Percentiles rank a stretch among this genome's conserved stretches.
Evolutionary conservation across 2,888 invertebrate genomes (phyloP).

Genomic region (Eristalis tenax): DNA sequence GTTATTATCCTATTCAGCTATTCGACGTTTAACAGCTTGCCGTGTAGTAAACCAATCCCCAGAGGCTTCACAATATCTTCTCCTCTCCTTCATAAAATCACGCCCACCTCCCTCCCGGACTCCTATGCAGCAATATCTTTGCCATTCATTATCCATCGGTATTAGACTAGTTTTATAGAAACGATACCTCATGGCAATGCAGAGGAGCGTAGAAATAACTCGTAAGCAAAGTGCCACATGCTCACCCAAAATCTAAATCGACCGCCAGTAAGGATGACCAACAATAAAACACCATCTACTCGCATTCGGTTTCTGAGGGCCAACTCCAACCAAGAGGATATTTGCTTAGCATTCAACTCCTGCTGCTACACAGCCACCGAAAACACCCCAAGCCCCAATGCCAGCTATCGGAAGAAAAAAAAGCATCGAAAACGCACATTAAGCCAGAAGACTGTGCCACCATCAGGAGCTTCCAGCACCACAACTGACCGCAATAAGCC

Average conservation of each 20-base stretch:
- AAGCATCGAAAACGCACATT: conserved; percentile 24
- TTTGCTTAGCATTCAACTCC: conserved; percentile 34
- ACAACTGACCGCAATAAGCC: conserved; percentile 65
- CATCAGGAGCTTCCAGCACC: conserved; percentile 11
- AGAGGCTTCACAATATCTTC: neutral
- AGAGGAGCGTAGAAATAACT: conserved; percentile 48
- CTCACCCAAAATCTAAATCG: conserved; percentile 47
- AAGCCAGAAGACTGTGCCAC: conserved; percentile 28
- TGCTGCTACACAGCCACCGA: neutral
- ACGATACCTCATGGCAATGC: conserved; percentile 55
- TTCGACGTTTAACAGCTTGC: conserved; percentile 1
- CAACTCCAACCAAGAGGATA: conserved; percentile 42
- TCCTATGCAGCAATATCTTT: neutral
- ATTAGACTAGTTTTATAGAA: conserved; percentile 29
- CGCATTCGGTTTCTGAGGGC: conserved; percentile 3
- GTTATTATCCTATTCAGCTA: neutral
- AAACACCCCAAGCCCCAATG: neutral
- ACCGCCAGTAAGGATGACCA: conserved; percentile 5
- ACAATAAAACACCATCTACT: conserved; percentile 5
- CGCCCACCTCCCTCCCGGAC: neutral
- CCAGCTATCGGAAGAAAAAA: neutral
- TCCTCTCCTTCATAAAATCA: neutral
- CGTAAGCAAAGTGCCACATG: conserved; percentile 59
- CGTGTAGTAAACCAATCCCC: neutral
- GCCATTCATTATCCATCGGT: conserved; percentile 36